phyloP scores from a whole-genome alignment of 2,888 invertebrate genomes.

The Ligdia adustata region DNA sequence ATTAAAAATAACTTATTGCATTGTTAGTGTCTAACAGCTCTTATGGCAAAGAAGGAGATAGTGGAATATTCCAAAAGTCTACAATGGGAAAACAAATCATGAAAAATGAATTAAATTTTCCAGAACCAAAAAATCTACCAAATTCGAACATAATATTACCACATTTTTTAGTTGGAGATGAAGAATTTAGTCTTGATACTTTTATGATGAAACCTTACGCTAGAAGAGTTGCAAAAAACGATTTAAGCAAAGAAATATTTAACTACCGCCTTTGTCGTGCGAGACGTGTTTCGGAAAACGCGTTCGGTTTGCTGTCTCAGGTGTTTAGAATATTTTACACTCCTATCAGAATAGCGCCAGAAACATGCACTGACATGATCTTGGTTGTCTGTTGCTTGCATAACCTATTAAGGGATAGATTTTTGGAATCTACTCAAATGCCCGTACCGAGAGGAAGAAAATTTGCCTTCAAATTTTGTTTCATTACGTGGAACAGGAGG shows the following conservation, averaged over 20 bases:
- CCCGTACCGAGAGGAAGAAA: constrained; percentile 15
- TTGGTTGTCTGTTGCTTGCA: constrained; percentile 35
- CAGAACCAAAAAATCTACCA: neutral
- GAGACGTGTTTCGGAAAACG: constrained; percentile 31
- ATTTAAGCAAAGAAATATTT: constrained; percentile 27
- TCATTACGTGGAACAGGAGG: constrained; percentile 9
- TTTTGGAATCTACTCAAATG: constrained; percentile 25
- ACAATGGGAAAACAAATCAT: neutral
- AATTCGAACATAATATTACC: no score
- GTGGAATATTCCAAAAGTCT: neutral
- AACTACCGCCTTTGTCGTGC: constrained; percentile 22
- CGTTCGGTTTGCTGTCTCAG: constrained; percentile 33
- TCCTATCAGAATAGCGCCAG: constrained; percentile 34
- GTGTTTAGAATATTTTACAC: constrained; percentile 38
- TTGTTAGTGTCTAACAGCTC: no score
- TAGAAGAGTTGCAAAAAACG: constrained; percentile 23
- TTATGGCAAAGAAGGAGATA: neutral
- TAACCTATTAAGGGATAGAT: constrained; percentile 31
- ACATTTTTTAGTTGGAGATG: neutral
- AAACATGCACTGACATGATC: constrained; percentile 29
- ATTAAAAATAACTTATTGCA: no score
- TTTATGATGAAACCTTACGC: constrained; percentile 30
- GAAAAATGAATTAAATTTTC: neutral
- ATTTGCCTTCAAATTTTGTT: constrained; percentile 17
- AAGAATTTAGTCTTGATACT: constrained; percentile 25